Evolutionary conservation across 2,113 vertebrate genomes (phyloP), one percentile per base, ranked within the genome.

Genomic region (Ammodramus savannarum): DNA sequence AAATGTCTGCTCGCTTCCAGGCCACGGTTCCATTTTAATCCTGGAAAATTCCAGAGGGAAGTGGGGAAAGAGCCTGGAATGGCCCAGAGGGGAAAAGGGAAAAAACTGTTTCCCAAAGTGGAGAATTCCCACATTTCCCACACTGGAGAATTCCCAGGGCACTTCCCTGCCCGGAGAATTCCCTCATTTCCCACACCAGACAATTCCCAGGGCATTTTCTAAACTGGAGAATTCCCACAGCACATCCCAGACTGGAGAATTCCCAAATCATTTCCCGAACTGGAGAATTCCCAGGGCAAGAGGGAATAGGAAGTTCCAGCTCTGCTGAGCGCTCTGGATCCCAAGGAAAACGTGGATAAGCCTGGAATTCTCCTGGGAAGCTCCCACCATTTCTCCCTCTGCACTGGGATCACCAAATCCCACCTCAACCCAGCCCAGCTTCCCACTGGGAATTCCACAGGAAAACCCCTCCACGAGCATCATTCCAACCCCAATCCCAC

Each of bases 51-150:
- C 54, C 89, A 14, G 20, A 63, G 68, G 31, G 21, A 55, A 61
- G 15, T 0, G 8, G 38, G 6, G 34, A 48, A 29, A 51, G 63
- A 29, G 2, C 62, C 2, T 0, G 34, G 79, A 57, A 29, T 7
- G 67, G 29, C 44, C 32, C 43, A 6, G 10, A 16, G 2, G 1
- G 39, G 31, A 4, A 5, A 51, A 23, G 62, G 63, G 31, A 0
- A 49, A 9, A 17, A 17, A 14, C 31, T 4, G 1, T 2, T 48
- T 48, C 13, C 63, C 51, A 0, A 7, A 27, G 0, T 5, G 46
- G 38, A 34, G 32, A 44, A 73, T 67, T 67, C 63, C 22, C 43
- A 9, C 4, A 39, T 20, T 4, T 54, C 21, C 16, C 11, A 32
- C 1, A 25, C 27, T 10, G 4, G 9, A 46, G 22, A n/a, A 46